phyloP scores from a whole-genome alignment of 1,140 invertebrate genomes.

The Drosophila elegans region DNA sequence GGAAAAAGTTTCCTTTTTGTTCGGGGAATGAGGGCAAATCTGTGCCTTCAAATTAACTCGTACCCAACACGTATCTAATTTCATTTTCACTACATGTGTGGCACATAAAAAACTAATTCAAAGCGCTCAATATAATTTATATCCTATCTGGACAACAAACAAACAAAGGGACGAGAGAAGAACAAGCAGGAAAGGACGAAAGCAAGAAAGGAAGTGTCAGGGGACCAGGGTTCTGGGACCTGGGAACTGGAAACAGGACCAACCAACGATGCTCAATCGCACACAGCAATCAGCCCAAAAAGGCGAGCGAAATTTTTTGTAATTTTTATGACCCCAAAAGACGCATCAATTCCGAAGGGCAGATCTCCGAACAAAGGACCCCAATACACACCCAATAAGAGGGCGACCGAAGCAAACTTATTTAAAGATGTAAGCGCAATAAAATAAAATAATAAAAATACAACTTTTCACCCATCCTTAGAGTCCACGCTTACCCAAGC shows the following conservation, averaged over 20 bases:
- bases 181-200: conserved; percentile 19
- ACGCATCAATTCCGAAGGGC: conserved; percentile 75
- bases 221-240: conserved; percentile 45
- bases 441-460: conserved; percentile 83
- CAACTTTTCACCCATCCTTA: conserved; percentile 58
- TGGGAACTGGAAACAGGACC: conserved; percentile 7
- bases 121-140: conserved; percentile 81
- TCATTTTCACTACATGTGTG: conserved; percentile 71
- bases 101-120: conserved; percentile 81
- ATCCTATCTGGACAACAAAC: conserved; percentile 69
- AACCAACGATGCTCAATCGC: conserved; percentile 52
- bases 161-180: conserved; percentile 23
- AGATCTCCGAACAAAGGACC: conserved; percentile 47
- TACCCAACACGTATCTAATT: conserved; percentile 76
- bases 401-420: conserved; percentile 60
- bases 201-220: conserved; percentile 20
- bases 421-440: conserved; percentile 82
- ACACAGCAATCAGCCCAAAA: conserved; percentile 73
- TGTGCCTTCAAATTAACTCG: conserved; percentile 67
- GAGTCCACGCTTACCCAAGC: background rate
- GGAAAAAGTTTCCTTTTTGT: conserved; percentile 15
- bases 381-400: conserved; percentile 44
- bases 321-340: conserved; percentile 83
- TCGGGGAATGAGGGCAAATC: conserved; percentile 31
- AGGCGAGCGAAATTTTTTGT: conserved; percentile 74